Conservation (phyloP, 2,797 vertebrate species). For the Rhynchotus rufescens region DNA sequence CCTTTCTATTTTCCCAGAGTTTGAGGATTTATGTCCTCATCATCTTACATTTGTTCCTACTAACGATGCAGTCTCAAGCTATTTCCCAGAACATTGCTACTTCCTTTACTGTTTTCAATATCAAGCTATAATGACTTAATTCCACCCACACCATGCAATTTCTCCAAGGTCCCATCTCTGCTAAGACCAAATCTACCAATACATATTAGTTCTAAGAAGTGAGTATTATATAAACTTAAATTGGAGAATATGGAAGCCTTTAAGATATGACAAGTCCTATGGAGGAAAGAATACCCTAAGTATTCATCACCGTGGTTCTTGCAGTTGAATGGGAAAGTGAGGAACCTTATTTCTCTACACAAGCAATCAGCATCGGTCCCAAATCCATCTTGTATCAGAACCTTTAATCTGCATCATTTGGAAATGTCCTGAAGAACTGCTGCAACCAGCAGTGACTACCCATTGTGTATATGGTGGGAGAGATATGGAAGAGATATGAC, state of each 20-base stretch:
- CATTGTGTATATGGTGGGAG: neutral
- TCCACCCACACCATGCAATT: neutral
- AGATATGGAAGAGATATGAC: neutral
- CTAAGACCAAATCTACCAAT: neutral
- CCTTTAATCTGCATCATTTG: neutral
- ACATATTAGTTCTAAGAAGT: neutral
- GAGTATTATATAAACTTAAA: neutral
- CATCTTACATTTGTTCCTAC: neutral
- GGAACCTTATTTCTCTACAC: neutral
- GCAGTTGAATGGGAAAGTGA: neutral
- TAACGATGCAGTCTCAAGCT: neutral
- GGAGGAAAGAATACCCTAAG: neutral
- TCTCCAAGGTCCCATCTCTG: neutral
- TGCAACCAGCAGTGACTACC: neutral
- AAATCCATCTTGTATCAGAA: neutral
- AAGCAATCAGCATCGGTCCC: neutral
- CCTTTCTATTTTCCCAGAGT: neutral
- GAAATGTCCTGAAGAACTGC: neutral
- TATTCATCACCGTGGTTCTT: neutral
- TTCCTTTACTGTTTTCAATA: slow-evolving; percentile 9
- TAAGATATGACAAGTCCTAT: neutral
- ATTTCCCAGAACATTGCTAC: neutral
- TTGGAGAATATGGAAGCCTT: neutral
- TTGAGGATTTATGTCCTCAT: neutral
- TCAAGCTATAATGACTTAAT: neutral